Percentiles rank a stretch among this genome's conserved stretches.
Evolutionary conservation across 2,113 vertebrate genomes (phyloP).

Genomic region (Dicerorhinus sumatrensis): DNA sequence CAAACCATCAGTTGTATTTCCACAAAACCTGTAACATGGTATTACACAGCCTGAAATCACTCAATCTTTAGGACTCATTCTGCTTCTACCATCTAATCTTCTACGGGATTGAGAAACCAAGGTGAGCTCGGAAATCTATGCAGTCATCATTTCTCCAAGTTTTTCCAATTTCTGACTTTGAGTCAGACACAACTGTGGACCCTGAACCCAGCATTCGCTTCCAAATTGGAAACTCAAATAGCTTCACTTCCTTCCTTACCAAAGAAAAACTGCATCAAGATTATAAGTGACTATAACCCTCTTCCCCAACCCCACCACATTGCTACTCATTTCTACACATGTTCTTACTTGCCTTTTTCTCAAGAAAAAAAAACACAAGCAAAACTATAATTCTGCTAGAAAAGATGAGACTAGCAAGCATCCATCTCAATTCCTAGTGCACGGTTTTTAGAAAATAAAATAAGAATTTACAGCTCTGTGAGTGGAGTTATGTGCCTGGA

Average conservation of each 20-base stretch:
- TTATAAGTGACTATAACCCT: slow-evolving; percentile 54
- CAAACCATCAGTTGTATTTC: slow-evolving; percentile 68
- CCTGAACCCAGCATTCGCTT: not conserved
- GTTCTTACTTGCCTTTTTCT: not conserved
- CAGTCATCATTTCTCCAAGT: slow-evolving; percentile 60
- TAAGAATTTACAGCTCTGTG: slow-evolving; percentile 25
- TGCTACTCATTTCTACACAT: not conserved
- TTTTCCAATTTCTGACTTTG: slow-evolving; percentile 67
- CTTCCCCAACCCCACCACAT: too few species aligned
- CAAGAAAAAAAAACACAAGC: not conserved
- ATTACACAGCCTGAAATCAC: slow-evolving; percentile 74
- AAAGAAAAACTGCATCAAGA: slow-evolving; percentile 56
- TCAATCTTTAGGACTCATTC: not conserved
- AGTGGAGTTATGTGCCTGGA: not conserved
- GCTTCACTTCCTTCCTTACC: slow-evolving; percentile 45
- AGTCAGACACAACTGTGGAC: not conserved
- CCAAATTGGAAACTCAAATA: not conserved
- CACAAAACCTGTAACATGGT: slow-evolving; percentile 35
- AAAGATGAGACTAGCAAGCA: not conserved
- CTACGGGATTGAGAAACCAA: slow-evolving; percentile 18
- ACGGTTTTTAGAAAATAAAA: slow-evolving; percentile 56
- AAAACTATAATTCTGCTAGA: not conserved
- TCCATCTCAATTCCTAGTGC: rapidly evolving
- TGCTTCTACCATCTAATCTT: slow-evolving; percentile 51
- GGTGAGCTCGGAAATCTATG: slow-evolving; percentile 59